A percentile compares a stretch with the other conserved stretches of the same genome.
phyloP scores from a whole-genome alignment of 2,888 invertebrate species.

The Polydrusus tereticollis region DNA sequence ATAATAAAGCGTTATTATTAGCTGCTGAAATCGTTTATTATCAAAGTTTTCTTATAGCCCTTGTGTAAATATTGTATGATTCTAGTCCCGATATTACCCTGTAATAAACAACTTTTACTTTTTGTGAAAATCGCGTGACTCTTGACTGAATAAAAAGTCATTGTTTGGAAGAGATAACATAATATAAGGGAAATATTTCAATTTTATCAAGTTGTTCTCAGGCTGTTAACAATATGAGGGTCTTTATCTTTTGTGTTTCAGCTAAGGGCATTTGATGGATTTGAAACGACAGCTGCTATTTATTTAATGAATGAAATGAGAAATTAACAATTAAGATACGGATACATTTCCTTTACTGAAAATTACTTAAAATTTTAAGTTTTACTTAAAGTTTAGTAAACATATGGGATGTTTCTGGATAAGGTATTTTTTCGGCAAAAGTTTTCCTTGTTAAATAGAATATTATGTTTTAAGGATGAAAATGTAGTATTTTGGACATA shows the following conservation, averaged over 20 bases:
- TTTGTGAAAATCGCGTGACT: slow-evolving; percentile 3
- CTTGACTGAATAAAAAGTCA: slow-evolving; percentile 6
- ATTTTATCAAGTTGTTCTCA: slow-evolving; percentile 30
- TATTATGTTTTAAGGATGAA: too few relatives aligned
- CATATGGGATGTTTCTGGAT: too few relatives aligned
- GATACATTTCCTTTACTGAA: too few relatives aligned
- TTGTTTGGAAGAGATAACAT: slow-evolving; percentile 22
- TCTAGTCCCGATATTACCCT: neutral
- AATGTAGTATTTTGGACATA: too few relatives aligned
- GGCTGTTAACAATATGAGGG: slow-evolving; percentile 22
- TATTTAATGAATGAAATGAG: neutral
- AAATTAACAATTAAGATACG: neutral
- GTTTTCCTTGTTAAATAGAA: too few relatives aligned
- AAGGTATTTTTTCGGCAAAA: too few relatives aligned
- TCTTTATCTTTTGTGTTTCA: slow-evolving; percentile 29
- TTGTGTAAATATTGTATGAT: too few relatives aligned
- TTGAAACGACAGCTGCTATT: neutral
- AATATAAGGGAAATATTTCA: slow-evolving; percentile 14
- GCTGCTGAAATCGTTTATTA: too few relatives aligned
- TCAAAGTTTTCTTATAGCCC: too few relatives aligned
- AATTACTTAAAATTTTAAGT: too few relatives aligned
- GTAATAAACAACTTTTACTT: neutral
- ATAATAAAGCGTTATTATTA: too few relatives aligned
- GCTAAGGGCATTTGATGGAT: slow-evolving; percentile 20
- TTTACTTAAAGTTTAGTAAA: too few relatives aligned